Conservation (phyloP, 2,888 invertebrate species). For the Colostygia pectinataria region DNA sequence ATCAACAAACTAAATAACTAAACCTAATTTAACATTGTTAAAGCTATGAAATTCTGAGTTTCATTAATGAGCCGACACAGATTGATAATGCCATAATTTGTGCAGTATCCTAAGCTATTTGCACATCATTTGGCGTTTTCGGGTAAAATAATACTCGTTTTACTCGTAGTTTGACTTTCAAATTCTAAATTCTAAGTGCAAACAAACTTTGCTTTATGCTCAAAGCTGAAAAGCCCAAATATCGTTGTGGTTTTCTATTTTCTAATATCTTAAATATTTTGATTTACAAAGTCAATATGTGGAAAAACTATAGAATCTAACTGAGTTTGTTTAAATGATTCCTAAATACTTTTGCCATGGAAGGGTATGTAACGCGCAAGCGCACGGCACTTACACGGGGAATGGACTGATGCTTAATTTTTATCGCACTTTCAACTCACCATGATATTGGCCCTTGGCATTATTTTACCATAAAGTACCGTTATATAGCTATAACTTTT, state of each 20-base stretch:
- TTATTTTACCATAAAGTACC: constrained; percentile 5
- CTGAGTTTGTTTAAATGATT: no score
- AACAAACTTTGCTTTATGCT: no score
- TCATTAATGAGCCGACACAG: constrained; percentile 5
- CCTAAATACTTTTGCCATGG: no score
- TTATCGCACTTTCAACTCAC: background rate
- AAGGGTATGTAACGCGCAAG: no score
- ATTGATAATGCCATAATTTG: constrained; percentile 7
- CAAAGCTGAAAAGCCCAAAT: no score
- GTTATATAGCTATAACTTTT: constrained; percentile 10
- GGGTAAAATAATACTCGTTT: background rate
- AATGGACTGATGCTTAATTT: background rate
- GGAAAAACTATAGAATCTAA: no score
- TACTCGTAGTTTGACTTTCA: background rate
- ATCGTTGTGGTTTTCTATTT: no score
- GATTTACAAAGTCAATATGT: no score
- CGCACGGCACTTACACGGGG: background rate
- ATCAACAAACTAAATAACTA: no score
- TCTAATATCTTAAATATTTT: no score
- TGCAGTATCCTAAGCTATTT: constrained; percentile 1
- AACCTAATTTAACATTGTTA: no score
- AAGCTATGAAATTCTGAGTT: background rate
- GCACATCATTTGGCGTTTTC: background rate
- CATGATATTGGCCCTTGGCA: constrained; percentile 1
- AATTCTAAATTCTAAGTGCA: background rate